A percentile compares a stretch with the other conserved stretches of the same genome.
Evolutionary conservation across 2,797 vertebrate genomes (phyloP).

Genomic region (Cephalopachus bancanus): DNA sequence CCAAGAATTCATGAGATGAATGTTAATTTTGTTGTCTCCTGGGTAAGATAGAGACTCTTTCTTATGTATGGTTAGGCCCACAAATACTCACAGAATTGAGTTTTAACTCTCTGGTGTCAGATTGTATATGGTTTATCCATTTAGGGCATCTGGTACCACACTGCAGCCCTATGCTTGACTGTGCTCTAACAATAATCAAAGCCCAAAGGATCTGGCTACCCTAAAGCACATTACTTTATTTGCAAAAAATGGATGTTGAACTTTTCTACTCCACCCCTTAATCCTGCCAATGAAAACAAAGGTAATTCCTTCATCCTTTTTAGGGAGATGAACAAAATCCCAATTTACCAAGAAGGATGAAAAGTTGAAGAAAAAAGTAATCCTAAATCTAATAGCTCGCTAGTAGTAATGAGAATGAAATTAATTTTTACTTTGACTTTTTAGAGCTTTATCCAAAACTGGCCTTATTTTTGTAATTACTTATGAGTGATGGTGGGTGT

Average conservation of each 20-base stretch:
- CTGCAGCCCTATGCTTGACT: not conserved
- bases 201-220: not conserved
- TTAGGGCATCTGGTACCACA: not conserved
- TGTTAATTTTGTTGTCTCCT: slow-evolving; percentile 31
- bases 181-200: not conserved
- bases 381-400: not conserved
- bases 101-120: slow-evolving; percentile 9
- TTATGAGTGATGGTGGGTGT: not conserved
- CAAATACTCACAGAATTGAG: not conserved
- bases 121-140: not conserved
- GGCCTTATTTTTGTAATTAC: slow-evolving; percentile 22
- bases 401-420: not conserved
- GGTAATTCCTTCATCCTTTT: not conserved
- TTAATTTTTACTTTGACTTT: slow-evolving; percentile 18
- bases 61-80: not conserved
- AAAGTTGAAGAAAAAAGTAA: not conserved
- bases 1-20: not conserved
- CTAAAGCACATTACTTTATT: not conserved
- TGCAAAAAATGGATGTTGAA: not conserved
- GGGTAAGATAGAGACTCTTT: not conserved
- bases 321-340: not conserved
- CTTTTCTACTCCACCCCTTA: not conserved
- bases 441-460: slow-evolving; percentile 24
- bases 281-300: not conserved
- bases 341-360: not conserved